Base-by-base conservation (phyloP, 2,113 vertebrate species). In the Athene noctua region DNA sequence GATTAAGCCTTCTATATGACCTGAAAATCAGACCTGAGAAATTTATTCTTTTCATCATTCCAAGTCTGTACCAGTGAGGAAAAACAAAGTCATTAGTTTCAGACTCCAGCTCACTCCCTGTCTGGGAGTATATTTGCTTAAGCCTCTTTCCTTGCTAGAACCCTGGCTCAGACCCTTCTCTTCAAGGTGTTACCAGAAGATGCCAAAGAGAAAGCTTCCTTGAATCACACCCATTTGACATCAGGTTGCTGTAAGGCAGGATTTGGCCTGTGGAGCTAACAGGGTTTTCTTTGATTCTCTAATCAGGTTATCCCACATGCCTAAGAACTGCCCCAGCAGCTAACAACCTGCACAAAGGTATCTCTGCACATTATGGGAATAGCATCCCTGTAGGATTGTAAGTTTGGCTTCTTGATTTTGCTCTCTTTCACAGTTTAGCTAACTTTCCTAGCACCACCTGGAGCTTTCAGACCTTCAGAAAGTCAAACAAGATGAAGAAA, bases 391-490 rank as follows among this genome's bases (percentile, higher is more conserved):
- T 46, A 96, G 95, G 90, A 97, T 97, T 97, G 5, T 70, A 97
- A 95, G 54, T 96, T 93, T 95, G 92, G 86, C 91, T 97, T 96
- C 83, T 93, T 95, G 95, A 94, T 97, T 97, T 97, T 95, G 84
- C 67, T 93, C 91, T 96, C 94, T 97, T 97, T 97, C 92, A 93
- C 92, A 92, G 85, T 97, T 96, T 79, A 91, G 75, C 88, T 92
- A 96, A 95, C 93, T 96, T 94, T 95, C 75, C 90, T 91, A 96
- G 94, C 94, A 97, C 85, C 58, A 97, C 92, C 88, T 93, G 88
- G 58, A 96, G 94, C 91, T 97, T 97, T 95, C 94, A 97, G 95
- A 96, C 88, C 92, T 96, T 74, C 88, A 97, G 61, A 97, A 95
- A 94, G 80, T 47, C 77, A 96, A 97, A 95, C 71, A 78, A 59